Base-by-base conservation (phyloP, 2,888 invertebrate genomes). In the Synergus gifuensis region DNA sequence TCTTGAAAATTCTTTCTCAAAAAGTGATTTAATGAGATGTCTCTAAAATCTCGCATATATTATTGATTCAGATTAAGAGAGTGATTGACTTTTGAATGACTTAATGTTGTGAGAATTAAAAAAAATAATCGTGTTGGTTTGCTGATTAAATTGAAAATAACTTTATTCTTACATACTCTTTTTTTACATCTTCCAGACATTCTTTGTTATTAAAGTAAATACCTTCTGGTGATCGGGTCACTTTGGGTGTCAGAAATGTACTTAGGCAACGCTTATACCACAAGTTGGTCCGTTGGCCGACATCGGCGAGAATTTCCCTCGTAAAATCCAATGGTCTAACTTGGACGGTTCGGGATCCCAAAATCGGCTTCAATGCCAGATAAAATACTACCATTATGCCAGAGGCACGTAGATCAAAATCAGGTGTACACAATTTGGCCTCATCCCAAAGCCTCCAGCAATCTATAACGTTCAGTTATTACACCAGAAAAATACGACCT, bases 351-450 rank as follows among this genome's bases (percentile, higher is more conserved):
- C 4, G 78, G 42, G 80, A 67, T 82, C 77, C 69, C 63, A 82
- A 79, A 84, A 84, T 83, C 85, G 79, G 80, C 78, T 79, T 76
- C 80, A 80, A 79, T 84, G 79, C 81, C 84, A 83, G 86, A 89
- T 89, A 89, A 90, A 88, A 89, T 86, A 88, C 83, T 86, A 85
- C 89, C 87, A 86, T 85, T 79, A 81, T 77, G 81, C 77, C 58
- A 46, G 76, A 76, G 76, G 78, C 83, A 86, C 83, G 87, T 87
- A 88, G 87, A 90, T 90, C 85, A 88, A 86, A 90, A 90, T 89
- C 89, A 89, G 89, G 87, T 87, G 89, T 87, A 88, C 86, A 88
- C 88, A 89, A 90, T 89, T 90, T 90, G 89, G 89, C 89, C 76
- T 76, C 18, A 76, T 81, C 85, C 89, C 89, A 90, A 88, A 85